Evolutionary conservation across 2,113 vertebrate species (phyloP), one percentile per base, ranked within the genome.

Genomic region (Urocynchramus pylzowi): DNA sequence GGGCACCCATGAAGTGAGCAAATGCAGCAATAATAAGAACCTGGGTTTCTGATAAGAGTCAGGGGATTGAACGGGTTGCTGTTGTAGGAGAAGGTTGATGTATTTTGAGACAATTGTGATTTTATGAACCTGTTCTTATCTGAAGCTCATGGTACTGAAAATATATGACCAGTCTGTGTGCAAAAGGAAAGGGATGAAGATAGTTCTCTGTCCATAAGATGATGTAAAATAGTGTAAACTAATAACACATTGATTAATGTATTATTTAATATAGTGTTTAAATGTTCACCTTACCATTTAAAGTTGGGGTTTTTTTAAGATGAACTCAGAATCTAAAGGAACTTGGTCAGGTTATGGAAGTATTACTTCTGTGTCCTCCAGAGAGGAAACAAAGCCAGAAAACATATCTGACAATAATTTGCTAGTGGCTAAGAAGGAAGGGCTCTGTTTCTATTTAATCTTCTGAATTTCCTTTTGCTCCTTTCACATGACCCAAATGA

Each of bases 61-160:
- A 84, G 71, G 83, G 89, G 30, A 60, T 37, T 82, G 57, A 96
- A 91, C 16, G 88, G 49, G 53, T 94, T 95, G 50, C 16, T 93
- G 3, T 74, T 90, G 84, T 83, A 89, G 85, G 44, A 90, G 37
- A 71, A 79, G 74, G 16, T 14, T 93, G 22, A 83, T 18, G 56
- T 79, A 73, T 89, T 93, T n/a, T 88, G 59, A 74, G 54, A 11
- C 56, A 86, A 39, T 53, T 76, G 88, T 93, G 90, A 24, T 84
- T 78, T 97, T 87, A 86, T 78, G 77, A 71, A 68, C 52, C 63
- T 59, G 19, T 63, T 97, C 6, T 96, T 84, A 79, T 64, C 54
- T 96, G 78, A 95, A 86, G 59, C 26, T 93, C 47, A 31, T 45
- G 49, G 45, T 89, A 77, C 31, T 53, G 31, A 73, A 89, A 93